phyloP scores from a whole-genome alignment of 2,888 invertebrate genomes.

The Cosmorhoe ocellata region DNA sequence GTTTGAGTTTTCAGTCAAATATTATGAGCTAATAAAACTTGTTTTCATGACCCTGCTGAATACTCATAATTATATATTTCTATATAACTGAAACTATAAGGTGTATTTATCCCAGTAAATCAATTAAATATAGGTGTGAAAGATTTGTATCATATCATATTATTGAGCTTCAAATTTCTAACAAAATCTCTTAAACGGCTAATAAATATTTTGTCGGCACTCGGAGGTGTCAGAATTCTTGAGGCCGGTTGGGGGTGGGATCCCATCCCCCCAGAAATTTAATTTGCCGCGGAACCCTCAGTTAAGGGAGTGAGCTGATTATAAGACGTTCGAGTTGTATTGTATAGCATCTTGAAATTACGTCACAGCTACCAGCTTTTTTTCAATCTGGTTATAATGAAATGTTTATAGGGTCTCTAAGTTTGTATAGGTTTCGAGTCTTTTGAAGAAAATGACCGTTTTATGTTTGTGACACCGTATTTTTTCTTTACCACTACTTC shows the following conservation, averaged over 20 bases:
- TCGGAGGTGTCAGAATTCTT: constrained; percentile 31
- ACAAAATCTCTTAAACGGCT: constrained; percentile 31
- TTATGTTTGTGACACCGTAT: constrained; percentile 1
- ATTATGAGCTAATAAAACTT: background rate
- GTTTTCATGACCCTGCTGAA: background rate
- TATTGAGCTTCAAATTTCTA: constrained; percentile 25
- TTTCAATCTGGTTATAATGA: constrained; percentile 22
- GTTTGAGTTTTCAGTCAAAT: no score
- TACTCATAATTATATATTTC: no score
- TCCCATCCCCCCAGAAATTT: constrained; percentile 21
- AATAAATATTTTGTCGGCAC: constrained; percentile 36
- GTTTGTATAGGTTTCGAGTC: constrained; percentile 13
- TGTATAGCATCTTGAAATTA: constrained; percentile 22
- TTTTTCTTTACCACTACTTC: background rate
- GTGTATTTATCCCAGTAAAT: no score
- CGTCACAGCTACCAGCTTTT: constrained; percentile 21
- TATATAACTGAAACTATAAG: no score
- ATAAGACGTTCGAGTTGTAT: constrained; percentile 29
- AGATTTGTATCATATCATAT: constrained; percentile 13
- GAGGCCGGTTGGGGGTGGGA: constrained; percentile 14
- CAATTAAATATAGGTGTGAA: background rate
- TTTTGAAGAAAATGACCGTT: constrained; percentile 10
- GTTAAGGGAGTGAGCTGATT: constrained; percentile 27
- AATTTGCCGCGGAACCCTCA: constrained; percentile 29
- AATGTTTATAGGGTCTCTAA: constrained; percentile 19